Evolutionary conservation across 2,888 invertebrate genomes (phyloP), one percentile per base, ranked within the genome.

Genomic region (Epicampocera succincta): DNA sequence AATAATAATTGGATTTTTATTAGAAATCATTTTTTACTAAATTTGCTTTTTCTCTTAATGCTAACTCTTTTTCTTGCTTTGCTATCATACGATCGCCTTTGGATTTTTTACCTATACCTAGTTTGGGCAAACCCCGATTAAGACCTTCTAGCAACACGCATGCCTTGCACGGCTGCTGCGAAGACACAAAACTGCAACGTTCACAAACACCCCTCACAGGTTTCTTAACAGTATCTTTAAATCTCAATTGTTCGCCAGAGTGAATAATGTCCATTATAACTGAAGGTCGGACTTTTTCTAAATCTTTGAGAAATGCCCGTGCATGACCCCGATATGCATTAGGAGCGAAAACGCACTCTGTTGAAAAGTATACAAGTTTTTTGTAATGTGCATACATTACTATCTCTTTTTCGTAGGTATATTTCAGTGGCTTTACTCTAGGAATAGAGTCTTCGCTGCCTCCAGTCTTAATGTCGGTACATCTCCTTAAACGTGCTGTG

Each of bases 381-480:
- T 97, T 97, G 90, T 97, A 99, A 90, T 99, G 97, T 0, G 99
- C 99, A 92, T 99, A 99, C 97, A 99, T 98, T 0, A 99, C 99
- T 88, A 99, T 99, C 92, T 99, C 99, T 89, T 99, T 99, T 90
- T 99, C 99, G 90, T 99, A 99, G 0, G 98, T 95, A 89, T 99
- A 99, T 89, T 99, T 99, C 48, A 99, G 93, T 0, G 99, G 99
- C 89, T 99, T 99, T 17, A 98, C 98, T 86, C 99, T 93, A 1
- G 97, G 96, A 87, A 99, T 96, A 11, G 95, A 92, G 83, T 95
- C 96, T 87, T 96, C 96, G 86, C 96, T 95, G 86, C 79, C 92
- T 0, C 87, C 88, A 11, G 99, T 98, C 75, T 94, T 93, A 73
- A 98, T 96, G 77, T 96, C 94, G 42, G 98, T 98, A 88, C 99